phyloP scores from a whole-genome alignment of 2,113 vertebrate species.

The Thunnus maccoyii region DNA sequence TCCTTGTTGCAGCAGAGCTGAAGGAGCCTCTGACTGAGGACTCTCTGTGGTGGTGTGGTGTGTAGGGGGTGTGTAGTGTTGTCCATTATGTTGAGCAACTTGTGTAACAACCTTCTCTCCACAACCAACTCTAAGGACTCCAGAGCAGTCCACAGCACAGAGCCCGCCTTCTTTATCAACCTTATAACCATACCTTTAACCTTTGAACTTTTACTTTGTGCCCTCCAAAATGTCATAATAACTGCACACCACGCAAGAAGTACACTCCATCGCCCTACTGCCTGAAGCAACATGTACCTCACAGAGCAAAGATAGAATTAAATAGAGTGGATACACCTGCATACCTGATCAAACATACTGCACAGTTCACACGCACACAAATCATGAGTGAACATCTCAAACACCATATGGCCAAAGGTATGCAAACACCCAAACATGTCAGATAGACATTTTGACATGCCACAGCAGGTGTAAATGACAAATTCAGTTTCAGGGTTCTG shows the following conservation, averaged over 20 bases:
- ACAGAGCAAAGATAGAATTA: background rate
- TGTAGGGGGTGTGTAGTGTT: too few species aligned
- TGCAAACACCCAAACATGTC: background rate
- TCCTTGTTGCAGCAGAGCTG: too few species aligned
- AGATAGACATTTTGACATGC: background rate
- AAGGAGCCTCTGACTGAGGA: too few species aligned
- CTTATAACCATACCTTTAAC: constrained; percentile 27
- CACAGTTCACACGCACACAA: background rate
- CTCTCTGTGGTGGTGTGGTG: too few species aligned
- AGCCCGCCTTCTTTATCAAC: too few species aligned
- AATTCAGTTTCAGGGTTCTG: background rate
- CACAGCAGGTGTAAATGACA: background rate
- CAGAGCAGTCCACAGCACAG: too few species aligned
- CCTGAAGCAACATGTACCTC: constrained; percentile 19
- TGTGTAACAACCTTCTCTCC: too few species aligned
- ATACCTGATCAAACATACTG: background rate
- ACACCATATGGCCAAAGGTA: background rate
- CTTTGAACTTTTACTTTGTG: constrained; percentile 35
- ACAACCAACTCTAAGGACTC: too few species aligned
- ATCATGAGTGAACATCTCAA: background rate
- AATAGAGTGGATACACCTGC: constrained; percentile 26
- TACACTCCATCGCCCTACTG: background rate
- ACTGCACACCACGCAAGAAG: background rate
- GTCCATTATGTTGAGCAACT: too few species aligned
- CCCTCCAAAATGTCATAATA: constrained; percentile 50